Conservation (phyloP, 2,113 vertebrate species). For the Barnardius zonarius region DNA sequence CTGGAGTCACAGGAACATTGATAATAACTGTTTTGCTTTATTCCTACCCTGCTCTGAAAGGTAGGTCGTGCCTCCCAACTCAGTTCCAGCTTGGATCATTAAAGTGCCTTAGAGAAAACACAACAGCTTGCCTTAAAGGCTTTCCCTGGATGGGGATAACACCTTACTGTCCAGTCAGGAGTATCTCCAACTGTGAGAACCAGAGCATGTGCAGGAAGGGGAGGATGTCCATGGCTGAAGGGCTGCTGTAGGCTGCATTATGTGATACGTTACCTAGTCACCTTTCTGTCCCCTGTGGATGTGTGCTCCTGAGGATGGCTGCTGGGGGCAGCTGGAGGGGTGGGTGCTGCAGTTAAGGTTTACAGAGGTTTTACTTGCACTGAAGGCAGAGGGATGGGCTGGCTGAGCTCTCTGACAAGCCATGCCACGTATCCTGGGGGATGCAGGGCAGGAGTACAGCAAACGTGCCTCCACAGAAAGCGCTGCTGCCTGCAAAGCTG, state of each 20-base stretch:
- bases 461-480: not conserved
- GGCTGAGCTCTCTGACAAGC: not conserved
- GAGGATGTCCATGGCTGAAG: not conserved
- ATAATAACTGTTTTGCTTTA: not conserved
- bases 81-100: not conserved
- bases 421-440: not conserved
- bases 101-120: conserved; percentile 66
- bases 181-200: not conserved
- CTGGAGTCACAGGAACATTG: not conserved
- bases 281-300: not conserved
- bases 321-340: not conserved
- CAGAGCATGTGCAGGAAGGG: not conserved
- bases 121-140: conserved; percentile 51
- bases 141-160: not conserved
- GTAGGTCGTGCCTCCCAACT: conserved; percentile 4
- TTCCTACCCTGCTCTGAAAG: conserved; percentile 15
- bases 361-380: not conserved
- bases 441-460: not conserved
- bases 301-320: not conserved
- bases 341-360: not conserved
- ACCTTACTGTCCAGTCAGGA: not conserved
- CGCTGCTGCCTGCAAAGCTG: not conserved
- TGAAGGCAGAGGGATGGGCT: not conserved
- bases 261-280: not conserved
- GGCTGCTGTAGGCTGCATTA: not conserved